These are phyloP conservation scores for Lobophora halterata DNA, from an alignment of 2,888 invertebrate species.

Conservation along the genomic window DNA sequence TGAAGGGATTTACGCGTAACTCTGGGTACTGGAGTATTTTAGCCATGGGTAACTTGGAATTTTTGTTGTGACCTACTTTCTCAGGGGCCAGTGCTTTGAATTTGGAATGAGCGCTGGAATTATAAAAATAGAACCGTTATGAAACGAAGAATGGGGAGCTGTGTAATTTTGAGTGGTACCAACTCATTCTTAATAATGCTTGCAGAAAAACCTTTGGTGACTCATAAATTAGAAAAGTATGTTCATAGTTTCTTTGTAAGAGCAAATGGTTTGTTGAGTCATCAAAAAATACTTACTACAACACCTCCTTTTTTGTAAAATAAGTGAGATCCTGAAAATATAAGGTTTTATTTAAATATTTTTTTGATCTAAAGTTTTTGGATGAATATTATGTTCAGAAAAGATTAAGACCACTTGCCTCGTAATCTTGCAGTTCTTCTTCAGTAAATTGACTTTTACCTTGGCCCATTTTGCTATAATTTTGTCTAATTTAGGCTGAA, in stretches of 20 bases:
- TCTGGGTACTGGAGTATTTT: slow-evolving; percentile 94
- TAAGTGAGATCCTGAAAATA: slow-evolving; percentile 92
- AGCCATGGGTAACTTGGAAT: slow-evolving; percentile 91
- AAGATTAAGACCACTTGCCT: too few species aligned
- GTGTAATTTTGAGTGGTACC: too few species aligned
- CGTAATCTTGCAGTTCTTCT: slow-evolving; percentile 94
- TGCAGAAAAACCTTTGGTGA: too few species aligned
- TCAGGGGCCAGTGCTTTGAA: slow-evolving; percentile 94
- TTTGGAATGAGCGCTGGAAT: slow-evolving; percentile 90
- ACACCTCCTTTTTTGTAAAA: slow-evolving; percentile 95
- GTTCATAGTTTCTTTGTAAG: too few species aligned
- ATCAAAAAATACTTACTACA: slow-evolving; percentile 84
- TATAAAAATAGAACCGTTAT: not conserved
- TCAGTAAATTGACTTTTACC: slow-evolving; percentile 92
- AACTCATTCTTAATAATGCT: too few species aligned
- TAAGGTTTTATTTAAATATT: slow-evolving; percentile 5
- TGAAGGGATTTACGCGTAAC: slow-evolving; percentile 94
- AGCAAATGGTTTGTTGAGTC: too few species aligned
- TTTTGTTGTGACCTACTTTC: slow-evolving; percentile 93
- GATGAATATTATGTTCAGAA: not conserved
- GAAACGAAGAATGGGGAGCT: too few species aligned
- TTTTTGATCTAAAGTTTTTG: too few species aligned
- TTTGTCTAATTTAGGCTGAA: slow-evolving; percentile 1
- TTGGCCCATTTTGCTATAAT: slow-evolving; percentile 85
- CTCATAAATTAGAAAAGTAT: too few species aligned